These are phyloP conservation scores for Pogonognathellus flavescens DNA, from an alignment of 1,140 invertebrate genomes.

Conservation along the genomic window DNA sequence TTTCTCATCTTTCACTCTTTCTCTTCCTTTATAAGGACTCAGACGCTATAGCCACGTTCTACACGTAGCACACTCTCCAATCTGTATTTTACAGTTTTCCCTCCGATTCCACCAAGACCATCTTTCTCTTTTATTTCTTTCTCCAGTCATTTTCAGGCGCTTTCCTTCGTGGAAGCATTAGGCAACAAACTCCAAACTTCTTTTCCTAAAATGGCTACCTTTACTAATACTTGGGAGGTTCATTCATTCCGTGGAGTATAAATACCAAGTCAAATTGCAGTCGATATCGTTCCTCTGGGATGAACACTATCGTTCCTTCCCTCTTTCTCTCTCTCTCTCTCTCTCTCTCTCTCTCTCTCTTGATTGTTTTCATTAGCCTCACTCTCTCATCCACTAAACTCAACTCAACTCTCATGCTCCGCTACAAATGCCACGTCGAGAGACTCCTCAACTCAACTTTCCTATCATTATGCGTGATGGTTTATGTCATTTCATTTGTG, in stretches of 20 bases:
- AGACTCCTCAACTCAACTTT: constrained; percentile 15
- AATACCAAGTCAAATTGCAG: constrained; percentile 36
- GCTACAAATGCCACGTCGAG: too few species aligned
- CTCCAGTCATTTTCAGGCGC: constrained; percentile 27
- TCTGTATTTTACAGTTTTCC: constrained; percentile 32
- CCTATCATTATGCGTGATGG: constrained; percentile 49
- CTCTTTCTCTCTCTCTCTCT: not conserved
- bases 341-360: constrained; percentile 3
- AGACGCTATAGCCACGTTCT: too few species aligned
- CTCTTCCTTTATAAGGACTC: too few species aligned
- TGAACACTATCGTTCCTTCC: not conserved
- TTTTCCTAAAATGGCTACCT: constrained; percentile 41
- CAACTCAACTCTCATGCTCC: constrained; percentile 4
- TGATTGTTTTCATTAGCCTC: constrained; percentile 42
- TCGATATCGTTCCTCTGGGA: constrained; percentile 35
- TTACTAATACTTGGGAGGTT: not conserved
- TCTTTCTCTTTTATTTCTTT: constrained; percentile 49
- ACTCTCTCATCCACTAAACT: constrained; percentile 25
- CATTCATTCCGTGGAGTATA: not conserved
- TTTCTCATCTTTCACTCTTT: not conserved
- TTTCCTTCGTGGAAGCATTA: constrained; percentile 5
- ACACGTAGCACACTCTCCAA: not conserved
- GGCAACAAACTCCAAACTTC: constrained; percentile 24
- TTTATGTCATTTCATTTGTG: constrained; percentile 42
- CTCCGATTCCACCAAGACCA: constrained; percentile 1